Evolutionary conservation across 2,888 invertebrate genomes (phyloP).

Genomic region (Melieria picta): DNA sequence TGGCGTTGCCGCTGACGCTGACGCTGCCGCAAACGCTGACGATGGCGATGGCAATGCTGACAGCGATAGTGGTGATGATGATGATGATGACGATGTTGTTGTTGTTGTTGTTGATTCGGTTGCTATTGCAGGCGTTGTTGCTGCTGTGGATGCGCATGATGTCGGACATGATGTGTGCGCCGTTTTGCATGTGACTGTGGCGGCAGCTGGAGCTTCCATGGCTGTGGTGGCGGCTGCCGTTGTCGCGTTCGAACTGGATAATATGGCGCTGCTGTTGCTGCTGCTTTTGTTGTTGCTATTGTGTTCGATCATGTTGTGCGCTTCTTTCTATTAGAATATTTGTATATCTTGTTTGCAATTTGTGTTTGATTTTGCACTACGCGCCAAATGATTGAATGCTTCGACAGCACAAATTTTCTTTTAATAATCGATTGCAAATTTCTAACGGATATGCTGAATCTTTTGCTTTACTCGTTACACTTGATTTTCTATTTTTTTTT

Average conservation of each 20-base stretch:
- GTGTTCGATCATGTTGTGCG: neutral
- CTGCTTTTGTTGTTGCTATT: constrained; percentile 17
- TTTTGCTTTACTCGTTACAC: too few species aligned
- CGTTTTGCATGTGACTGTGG: neutral
- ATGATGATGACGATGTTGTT: constrained; percentile 23
- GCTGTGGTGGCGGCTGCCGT: neutral
- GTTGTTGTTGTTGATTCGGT: constrained; percentile 33
- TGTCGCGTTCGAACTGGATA: too few species aligned
- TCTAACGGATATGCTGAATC: neutral
- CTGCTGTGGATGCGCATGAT: constrained; percentile 10
- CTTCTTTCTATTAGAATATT: neutral
- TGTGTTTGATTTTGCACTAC: too few species aligned
- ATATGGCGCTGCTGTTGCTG: neutral
- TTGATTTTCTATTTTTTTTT: too few species aligned
- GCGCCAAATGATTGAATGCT: too few species aligned
- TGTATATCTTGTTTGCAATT: too few species aligned
- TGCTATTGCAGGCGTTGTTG: constrained; percentile 19
- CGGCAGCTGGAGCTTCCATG: neutral
- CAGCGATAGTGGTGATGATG: constrained; percentile 18
- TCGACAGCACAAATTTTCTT: constrained; percentile 5
- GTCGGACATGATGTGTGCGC: constrained; percentile 3
- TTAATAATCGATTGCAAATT: neutral
- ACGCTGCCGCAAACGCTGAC: neutral
- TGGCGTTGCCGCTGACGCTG: constrained; percentile 15
- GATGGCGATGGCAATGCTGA: neutral